A percentile compares a stretch with the other conserved stretches of the same genome.
These are phyloP conservation scores for Chloropsis cyanopogon DNA, from an alignment of 2,113 vertebrate species.

Conservation along the genomic window DNA sequence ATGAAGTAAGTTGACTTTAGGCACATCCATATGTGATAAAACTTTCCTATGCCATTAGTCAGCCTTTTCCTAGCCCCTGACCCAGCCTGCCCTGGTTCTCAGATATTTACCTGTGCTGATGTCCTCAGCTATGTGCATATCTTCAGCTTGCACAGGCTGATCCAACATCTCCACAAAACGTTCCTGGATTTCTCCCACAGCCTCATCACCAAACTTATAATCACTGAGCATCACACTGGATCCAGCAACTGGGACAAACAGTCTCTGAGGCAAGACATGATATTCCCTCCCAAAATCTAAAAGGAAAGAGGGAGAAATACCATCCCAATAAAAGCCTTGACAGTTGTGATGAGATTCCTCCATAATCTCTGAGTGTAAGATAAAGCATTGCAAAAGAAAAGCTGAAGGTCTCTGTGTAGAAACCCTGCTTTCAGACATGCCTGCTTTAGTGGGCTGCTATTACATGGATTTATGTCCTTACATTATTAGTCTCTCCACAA, in stretches of 20 bases:
- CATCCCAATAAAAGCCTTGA: slow-evolving; percentile 3
- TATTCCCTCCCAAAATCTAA: slow-evolving; percentile 65
- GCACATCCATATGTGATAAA: not conserved
- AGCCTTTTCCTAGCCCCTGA: not conserved
- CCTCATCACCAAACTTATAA: slow-evolving; percentile 79
- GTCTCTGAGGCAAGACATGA: slow-evolving; percentile 74
- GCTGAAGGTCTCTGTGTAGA: not conserved
- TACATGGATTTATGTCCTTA: not conserved
- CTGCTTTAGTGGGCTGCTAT: not conserved
- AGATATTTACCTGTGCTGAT: slow-evolving; percentile 69
- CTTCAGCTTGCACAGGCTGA: slow-evolving; percentile 65
- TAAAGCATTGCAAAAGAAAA: not conserved
- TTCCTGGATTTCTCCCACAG: slow-evolving; percentile 71
- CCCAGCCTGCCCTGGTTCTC: not conserved
- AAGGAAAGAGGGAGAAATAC: not conserved
- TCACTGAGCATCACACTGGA: slow-evolving; percentile 76
- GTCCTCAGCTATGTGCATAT: slow-evolving; percentile 72
- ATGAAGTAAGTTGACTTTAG: not conserved
- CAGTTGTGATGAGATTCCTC: not conserved
- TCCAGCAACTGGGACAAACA: slow-evolving; percentile 74
- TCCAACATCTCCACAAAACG: slow-evolving; percentile 78
- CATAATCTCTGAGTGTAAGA: not conserved
- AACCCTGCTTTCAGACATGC: not conserved
- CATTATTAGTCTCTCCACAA: not conserved
- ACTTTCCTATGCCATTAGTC: not conserved